Percentiles rank a stretch among this genome's conserved stretches.
Conservation (phyloP, 2,888 invertebrate genomes). For the Melangyna quadrimaculata region DNA sequence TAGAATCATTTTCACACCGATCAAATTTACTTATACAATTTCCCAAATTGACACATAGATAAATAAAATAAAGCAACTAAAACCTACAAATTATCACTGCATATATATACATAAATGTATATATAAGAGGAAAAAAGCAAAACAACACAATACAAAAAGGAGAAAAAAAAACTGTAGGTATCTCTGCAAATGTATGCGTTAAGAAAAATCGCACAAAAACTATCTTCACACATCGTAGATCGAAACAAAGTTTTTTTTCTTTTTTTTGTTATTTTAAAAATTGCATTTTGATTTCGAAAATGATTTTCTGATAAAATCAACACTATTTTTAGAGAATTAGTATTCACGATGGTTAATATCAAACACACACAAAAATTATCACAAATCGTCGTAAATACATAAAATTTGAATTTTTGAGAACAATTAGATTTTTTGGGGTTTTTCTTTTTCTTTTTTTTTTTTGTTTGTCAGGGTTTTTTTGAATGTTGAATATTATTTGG, state of each 20-base stretch:
- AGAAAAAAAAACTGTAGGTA: constrained; percentile 17
- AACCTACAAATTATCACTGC: constrained; percentile 56
- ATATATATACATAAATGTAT: neutral
- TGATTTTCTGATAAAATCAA: constrained; percentile 32
- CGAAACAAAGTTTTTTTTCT: neutral
- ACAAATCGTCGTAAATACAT: neutral
- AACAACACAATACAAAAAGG: constrained; percentile 13
- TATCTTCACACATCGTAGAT: constrained; percentile 44
- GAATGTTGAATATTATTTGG: neutral
- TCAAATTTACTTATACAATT: neutral
- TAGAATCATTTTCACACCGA: neutral
- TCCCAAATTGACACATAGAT: neutral
- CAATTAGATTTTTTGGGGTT: neutral
- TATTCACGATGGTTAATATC: constrained; percentile 12
- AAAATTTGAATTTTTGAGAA: neutral
- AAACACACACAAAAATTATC: neutral
- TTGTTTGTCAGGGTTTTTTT: neutral
- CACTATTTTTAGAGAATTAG: constrained; percentile 41
- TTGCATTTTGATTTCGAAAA: constrained; percentile 40
- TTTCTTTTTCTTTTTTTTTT: neutral
- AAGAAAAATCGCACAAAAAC: constrained; percentile 43
- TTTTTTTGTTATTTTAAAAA: constrained; percentile 30
- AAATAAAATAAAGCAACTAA: neutral
- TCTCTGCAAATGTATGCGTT: constrained; percentile 60
- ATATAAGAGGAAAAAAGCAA: constrained; percentile 37